A percentile compares a stretch with the other conserved stretches of the same genome.
Evolutionary conservation across 1,140 invertebrate species (phyloP).

Genomic region (Lethocerus indicus): DNA sequence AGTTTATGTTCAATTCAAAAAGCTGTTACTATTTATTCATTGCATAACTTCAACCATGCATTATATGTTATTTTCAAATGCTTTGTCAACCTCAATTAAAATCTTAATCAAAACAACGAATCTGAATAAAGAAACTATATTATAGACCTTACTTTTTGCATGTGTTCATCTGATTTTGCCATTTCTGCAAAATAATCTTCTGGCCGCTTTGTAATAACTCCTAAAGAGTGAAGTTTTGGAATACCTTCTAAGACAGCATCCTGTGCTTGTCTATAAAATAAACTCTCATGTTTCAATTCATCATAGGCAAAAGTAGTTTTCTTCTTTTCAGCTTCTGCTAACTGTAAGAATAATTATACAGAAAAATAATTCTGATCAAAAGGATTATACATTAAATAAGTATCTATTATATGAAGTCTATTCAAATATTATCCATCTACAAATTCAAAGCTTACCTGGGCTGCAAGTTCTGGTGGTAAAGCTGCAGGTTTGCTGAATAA

Average conservation of each 20-base stretch:
- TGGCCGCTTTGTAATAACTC: conserved; percentile 63
- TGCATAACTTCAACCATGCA: neutral
- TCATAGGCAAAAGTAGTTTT: conserved; percentile 44
- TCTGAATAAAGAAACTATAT: neutral
- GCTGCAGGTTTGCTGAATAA: conserved; percentile 54
- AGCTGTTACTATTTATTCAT: neutral
- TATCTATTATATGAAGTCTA: neutral
- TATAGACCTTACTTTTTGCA: conserved; percentile 60
- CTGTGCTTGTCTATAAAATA: conserved; percentile 86
- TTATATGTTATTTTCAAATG: neutral
- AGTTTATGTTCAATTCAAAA: neutral
- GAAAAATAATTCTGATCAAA: conserved; percentile 1
- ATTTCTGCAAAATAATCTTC: conserved; percentile 98
- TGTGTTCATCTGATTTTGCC: conserved; percentile 93
- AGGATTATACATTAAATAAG: neutral
- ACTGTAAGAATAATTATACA: conserved; percentile 22
- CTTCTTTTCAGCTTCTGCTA: conserved; percentile 45
- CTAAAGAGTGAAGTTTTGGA: conserved; percentile 49
- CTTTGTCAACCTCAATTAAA: neutral
- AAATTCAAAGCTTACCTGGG: conserved; percentile 34
- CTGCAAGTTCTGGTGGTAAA: conserved; percentile 59
- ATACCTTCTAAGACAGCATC: conserved; percentile 64
- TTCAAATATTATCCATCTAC: neutral
- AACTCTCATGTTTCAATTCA: conserved; percentile 83
- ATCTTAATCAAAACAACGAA: too few species aligned